A percentile compares a stretch with the other conserved stretches of the same genome.
These are phyloP conservation scores for Stenodema calcarata DNA, from an alignment of 2,888 invertebrate genomes.

Conservation along the genomic window DNA sequence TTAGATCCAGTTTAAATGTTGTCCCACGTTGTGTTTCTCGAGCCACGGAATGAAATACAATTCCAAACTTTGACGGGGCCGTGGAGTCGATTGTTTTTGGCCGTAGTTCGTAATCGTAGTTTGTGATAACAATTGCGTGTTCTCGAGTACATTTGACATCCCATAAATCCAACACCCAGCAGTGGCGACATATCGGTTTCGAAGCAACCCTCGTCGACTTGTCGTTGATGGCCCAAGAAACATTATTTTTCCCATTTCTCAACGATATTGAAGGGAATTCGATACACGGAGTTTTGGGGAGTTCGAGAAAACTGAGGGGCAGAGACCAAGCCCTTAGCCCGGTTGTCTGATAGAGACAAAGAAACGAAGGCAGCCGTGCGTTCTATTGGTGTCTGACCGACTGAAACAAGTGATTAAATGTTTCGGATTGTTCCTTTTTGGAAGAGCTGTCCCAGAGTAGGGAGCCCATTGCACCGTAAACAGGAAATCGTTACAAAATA, in stretches of 20 bases:
- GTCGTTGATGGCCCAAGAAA: background rate
- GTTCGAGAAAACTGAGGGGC: background rate
- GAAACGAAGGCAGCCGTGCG: conserved; percentile 16
- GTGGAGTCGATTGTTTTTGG: too few species aligned
- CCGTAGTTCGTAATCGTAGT: too few species aligned
- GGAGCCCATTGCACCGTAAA: background rate
- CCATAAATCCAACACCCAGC: background rate
- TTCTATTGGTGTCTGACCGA: conserved; percentile 10
- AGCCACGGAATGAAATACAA: too few species aligned
- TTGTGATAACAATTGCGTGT: too few species aligned
- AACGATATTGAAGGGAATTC: background rate
- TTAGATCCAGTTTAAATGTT: too few species aligned
- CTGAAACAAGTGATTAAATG: conserved; percentile 19
- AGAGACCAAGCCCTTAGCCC: background rate
- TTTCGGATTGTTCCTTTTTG: background rate
- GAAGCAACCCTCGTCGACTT: background rate
- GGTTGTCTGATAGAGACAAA: background rate
- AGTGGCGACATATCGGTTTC: background rate
- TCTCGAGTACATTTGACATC: too few species aligned
- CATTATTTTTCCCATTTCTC: background rate
- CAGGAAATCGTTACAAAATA: conserved; percentile 13
- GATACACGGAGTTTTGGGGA: conserved; percentile 1
- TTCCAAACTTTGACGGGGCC: too few species aligned
- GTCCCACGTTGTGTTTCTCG: too few species aligned
- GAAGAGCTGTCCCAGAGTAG: background rate